A percentile compares a stretch with the other conserved stretches of the same genome.
phyloP scores from a whole-genome alignment of 1,140 invertebrate species.

The Pararge aegeria region DNA sequence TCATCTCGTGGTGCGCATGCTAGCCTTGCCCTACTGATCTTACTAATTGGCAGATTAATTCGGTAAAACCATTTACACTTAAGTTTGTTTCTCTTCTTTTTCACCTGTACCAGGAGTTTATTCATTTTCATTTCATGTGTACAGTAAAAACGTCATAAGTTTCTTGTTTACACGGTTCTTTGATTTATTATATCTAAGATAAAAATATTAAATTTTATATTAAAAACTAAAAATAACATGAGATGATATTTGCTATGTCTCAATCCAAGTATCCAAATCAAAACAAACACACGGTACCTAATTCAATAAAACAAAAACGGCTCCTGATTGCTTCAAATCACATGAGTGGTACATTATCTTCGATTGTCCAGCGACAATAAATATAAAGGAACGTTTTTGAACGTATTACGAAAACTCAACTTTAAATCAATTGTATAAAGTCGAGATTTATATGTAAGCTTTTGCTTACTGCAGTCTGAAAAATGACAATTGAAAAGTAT shows the following conservation, averaged over 20 bases:
- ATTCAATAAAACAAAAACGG: constrained; percentile 69
- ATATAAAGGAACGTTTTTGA: constrained; percentile 45
- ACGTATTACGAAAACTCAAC: constrained; percentile 38
- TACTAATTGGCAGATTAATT: too few species aligned
- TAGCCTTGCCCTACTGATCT: too few species aligned
- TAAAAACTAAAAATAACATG: neutral
- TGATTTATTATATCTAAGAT: too few species aligned
- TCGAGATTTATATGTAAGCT: constrained; percentile 30
- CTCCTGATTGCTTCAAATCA: constrained; percentile 71
- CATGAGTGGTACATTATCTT: constrained; percentile 72
- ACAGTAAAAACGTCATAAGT: too few species aligned
- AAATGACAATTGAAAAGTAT: constrained; percentile 1
- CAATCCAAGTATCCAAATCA: constrained; percentile 17
- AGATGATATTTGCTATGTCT: neutral
- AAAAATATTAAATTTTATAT: neutral
- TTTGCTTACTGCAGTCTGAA: neutral
- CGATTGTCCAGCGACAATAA: constrained; percentile 68
- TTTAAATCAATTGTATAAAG: constrained; percentile 32
- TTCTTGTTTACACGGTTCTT: too few species aligned
- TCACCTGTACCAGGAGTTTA: too few species aligned
- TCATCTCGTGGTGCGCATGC: too few species aligned
- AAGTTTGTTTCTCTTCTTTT: too few species aligned
- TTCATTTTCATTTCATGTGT: too few species aligned
- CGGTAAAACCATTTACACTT: too few species aligned
- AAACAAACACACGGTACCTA: constrained; percentile 49